These are phyloP conservation scores for Scaptomyza flava DNA, from an alignment of 2,888 invertebrate genomes.

Conservation along the genomic window DNA sequence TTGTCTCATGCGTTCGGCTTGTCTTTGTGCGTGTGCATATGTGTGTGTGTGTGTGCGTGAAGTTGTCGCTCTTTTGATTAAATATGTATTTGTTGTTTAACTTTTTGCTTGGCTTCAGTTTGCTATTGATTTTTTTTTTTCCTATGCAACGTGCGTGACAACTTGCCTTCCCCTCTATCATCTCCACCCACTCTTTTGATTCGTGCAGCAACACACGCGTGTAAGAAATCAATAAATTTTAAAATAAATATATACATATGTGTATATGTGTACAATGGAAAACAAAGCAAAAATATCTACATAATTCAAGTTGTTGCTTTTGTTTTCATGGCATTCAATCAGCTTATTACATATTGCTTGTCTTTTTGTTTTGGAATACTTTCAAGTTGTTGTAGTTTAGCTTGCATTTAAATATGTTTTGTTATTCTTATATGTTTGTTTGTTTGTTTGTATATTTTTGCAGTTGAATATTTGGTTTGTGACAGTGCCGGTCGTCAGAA, in stretches of 20 bases:
- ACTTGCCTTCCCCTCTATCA: background rate
- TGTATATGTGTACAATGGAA: conserved; percentile 29
- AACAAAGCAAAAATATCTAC: conserved; percentile 15
- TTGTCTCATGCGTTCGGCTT: conserved; percentile 20
- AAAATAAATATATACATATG: conserved; percentile 40
- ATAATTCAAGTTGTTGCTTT: background rate
- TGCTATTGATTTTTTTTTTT: conserved; percentile 51
- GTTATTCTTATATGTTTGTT: background rate
- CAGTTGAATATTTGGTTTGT: background rate
- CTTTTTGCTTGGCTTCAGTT: conserved; percentile 40
- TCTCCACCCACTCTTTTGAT: background rate
- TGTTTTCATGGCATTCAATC: background rate
- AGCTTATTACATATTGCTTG: conserved; percentile 16
- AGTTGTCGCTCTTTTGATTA: conserved; percentile 22
- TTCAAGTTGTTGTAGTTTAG: background rate
- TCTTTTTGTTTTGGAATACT: background rate
- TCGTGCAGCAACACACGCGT: conserved; percentile 31
- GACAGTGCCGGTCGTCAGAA: conserved; percentile 14
- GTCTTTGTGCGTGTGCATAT: background rate
- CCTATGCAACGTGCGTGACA: conserved; percentile 52
- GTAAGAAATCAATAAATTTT: conserved; percentile 73
- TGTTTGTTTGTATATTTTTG: too few relatives aligned
- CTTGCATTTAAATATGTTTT: background rate
- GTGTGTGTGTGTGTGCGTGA: conserved; percentile 25
- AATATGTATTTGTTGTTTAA: conserved; percentile 20